Base-by-base conservation (phyloP, 2,113 vertebrate genomes). In the Colius striatus region DNA sequence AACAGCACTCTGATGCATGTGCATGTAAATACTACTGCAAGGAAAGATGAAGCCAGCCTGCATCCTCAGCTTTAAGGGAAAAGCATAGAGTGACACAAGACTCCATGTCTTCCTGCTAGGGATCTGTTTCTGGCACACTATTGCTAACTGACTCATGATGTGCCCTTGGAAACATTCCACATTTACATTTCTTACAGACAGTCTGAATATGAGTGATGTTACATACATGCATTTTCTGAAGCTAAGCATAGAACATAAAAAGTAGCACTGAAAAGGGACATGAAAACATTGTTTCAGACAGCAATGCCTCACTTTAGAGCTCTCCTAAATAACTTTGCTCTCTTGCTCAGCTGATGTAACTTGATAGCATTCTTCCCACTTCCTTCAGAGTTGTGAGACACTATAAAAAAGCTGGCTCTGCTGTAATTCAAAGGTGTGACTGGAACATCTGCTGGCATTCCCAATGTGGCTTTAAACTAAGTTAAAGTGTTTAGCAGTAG, bases 361-460 rank as follows among this genome's bases (percentile, higher is more conserved):
- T 55, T 16, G 32, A 77, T 38, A 85, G 60, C 90, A 47, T 83
- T 83, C 88, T 72, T 90, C 92, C 58, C 67, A 54, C 90, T 62
- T 88, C 54, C 74, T 87, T 83, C 54, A 55, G 63, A 70, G 71
- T 4, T 88, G 90, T 11, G 43, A 95, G 95, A 93, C 75, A 21
- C 0, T 10, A 7, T 13, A 84, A 89, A 58, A 54, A 95, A 89
- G 30, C 50, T 23, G 51, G 76, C 79, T 94, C 58, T 4, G 2
- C 58, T 48, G n/a, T 58, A 47, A 92, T 50, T 58, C 5, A 2
- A 65, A 96, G 88, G 90, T 95, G 94, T 54, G 75, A 93, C 71
- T 93, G 63, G 30, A 95, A 93, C 92, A 90, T 89, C 90, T 90
- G 79, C 9, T 51, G 53, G 75, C 5, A 1, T 1, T 1, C 75